These are phyloP conservation scores for Acrocephalus kingi DNA, from an alignment of 2,113 vertebrate genomes.

Conservation along the genomic window DNA sequence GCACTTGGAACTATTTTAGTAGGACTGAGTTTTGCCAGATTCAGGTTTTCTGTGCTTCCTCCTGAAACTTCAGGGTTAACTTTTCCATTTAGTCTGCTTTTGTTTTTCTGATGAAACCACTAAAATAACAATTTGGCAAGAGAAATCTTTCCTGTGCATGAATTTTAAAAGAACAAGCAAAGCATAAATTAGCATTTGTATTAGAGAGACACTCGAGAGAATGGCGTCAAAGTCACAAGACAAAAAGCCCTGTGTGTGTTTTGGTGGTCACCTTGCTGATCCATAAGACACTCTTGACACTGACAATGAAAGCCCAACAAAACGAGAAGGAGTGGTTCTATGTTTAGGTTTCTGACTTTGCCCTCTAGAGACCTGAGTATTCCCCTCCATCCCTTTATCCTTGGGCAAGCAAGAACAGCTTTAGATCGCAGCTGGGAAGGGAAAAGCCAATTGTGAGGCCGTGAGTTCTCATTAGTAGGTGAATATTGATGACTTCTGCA, in stretches of 20 bases:
- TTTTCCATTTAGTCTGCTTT: neutral
- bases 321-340: neutral
- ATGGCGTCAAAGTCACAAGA: neutral
- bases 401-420: neutral
- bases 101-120: neutral
- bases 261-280: constrained; percentile 33
- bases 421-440: neutral
- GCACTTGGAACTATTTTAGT: neutral
- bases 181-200: neutral
- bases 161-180: neutral
- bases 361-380: neutral
- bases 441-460: neutral
- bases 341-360: neutral
- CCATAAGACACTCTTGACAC: neutral
- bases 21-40: neutral
- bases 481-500: neutral
- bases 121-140: constrained; percentile 12
- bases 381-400: neutral
- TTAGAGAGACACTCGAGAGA: neutral
- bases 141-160: neutral
- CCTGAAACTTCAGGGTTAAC: neutral
- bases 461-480: neutral
- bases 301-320: neutral
- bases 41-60: neutral
- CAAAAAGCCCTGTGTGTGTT: neutral